A percentile compares a stretch with the other conserved stretches of the same genome.
Conservation (phyloP, 2,888 invertebrate species). For the Xestia rhomboidea region DNA sequence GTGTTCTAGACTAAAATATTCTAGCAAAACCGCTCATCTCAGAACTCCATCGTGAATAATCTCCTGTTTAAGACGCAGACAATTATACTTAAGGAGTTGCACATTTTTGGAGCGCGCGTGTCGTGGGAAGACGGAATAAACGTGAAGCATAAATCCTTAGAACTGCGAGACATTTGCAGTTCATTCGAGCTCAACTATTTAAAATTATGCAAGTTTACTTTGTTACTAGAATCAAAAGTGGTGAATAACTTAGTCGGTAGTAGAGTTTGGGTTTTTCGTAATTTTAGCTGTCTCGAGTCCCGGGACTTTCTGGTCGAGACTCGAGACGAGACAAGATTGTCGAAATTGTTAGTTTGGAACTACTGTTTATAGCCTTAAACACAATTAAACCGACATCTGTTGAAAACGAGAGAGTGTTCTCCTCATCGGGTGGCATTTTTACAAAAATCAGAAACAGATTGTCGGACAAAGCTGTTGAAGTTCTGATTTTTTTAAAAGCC, state of each 20-base stretch:
- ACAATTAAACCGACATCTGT: too few relatives aligned
- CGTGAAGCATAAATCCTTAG: conserved; percentile 44
- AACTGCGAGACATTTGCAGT: conserved; percentile 36
- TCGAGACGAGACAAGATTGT: too few relatives aligned
- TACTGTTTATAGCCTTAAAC: too few relatives aligned
- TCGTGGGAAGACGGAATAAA: conserved; percentile 18
- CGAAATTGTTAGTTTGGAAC: too few relatives aligned
- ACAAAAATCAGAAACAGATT: too few relatives aligned
- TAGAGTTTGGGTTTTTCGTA: too few relatives aligned
- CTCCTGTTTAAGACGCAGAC: conserved; percentile 27
- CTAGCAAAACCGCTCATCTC: conserved; percentile 17
- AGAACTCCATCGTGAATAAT: conserved; percentile 38
- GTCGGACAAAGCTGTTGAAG: too few relatives aligned
- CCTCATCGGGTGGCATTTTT: too few relatives aligned
- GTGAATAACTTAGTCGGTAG: conserved; percentile 8
- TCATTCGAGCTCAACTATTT: conserved; percentile 14
- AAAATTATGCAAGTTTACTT: conserved; percentile 18
- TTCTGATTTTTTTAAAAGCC: too few relatives aligned
- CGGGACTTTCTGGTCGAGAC: too few relatives aligned
- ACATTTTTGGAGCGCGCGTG: conserved; percentile 41
- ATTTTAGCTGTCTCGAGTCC: too few relatives aligned
- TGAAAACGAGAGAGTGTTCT: too few relatives aligned
- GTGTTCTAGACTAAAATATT: conserved; percentile 17
- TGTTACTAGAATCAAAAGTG: conserved; percentile 4
- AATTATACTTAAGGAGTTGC: conserved; percentile 34